These are phyloP conservation scores for Watsonalla binaria DNA, from an alignment of 2,888 invertebrate species.

Conservation along the genomic window DNA sequence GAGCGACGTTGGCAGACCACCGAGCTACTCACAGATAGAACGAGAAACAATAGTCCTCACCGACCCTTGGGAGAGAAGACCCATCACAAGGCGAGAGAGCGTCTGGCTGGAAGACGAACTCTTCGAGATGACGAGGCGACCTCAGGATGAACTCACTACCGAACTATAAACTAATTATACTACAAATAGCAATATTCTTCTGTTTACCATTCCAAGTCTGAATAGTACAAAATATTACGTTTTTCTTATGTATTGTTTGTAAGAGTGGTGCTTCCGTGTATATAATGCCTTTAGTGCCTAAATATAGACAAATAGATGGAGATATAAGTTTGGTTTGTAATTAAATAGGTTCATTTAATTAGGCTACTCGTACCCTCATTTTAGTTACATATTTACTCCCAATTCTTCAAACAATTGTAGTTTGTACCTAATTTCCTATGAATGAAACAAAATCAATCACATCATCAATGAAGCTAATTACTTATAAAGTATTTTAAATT, in stretches of 20 bases:
- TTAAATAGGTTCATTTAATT: no score
- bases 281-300: neutral
- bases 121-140: conserved; percentile 89
- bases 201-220: conserved; percentile 37
- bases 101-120: conserved; percentile 89
- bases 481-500: no score
- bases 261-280: conserved; percentile 18
- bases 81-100: conserved; percentile 73
- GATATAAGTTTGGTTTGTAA: no score
- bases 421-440: no score
- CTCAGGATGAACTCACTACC: conserved; percentile 93
- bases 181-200: conserved; percentile 2
- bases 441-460: no score
- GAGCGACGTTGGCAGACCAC: conserved; percentile 75
- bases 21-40: conserved; percentile 71
- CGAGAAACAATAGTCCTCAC: conserved; percentile 64
- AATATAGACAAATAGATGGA: no score
- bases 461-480: no score
- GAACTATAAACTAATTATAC: conserved; percentile 72
- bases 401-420: no score
- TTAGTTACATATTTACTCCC: no score
- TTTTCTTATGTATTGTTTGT: conserved; percentile 12
- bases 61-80: conserved; percentile 71
- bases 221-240: conserved; percentile 42
- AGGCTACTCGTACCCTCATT: no score